Conservation (phyloP, 2,888 invertebrate species). For the Trachelus iudaicus region DNA sequence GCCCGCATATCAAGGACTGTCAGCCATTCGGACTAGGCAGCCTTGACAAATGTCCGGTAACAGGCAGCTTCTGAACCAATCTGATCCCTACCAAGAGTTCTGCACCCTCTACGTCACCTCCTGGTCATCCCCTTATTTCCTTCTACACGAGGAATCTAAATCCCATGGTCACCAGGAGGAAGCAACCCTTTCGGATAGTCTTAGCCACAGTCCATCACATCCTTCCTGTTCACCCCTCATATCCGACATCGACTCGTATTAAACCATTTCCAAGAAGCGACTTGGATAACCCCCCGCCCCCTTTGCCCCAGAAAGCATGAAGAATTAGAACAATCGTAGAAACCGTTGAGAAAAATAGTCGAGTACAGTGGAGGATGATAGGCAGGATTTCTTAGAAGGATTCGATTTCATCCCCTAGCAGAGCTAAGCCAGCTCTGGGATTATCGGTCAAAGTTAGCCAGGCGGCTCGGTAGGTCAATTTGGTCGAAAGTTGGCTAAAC, state of each 20-base stretch:
- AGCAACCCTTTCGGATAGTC: slow-evolving; percentile 45
- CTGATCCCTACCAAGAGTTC: slow-evolving; percentile 1
- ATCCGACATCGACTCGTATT: slow-evolving; percentile 4
- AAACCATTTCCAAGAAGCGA: slow-evolving; percentile 12
- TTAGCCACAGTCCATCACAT: slow-evolving; percentile 44
- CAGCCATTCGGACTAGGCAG: slow-evolving; percentile 30
- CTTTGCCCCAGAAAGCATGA: not conserved
- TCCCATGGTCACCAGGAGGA: slow-evolving; percentile 27
- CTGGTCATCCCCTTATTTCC: slow-evolving; percentile 18
- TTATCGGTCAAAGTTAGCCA: not conserved
- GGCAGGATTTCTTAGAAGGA: not conserved
- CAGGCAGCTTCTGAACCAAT: slow-evolving; percentile 23
- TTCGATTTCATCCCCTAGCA: not conserved
- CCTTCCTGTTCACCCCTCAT: slow-evolving; percentile 30
- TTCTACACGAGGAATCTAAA: slow-evolving; percentile 28
- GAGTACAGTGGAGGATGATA: not conserved
- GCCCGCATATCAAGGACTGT: slow-evolving; percentile 43
- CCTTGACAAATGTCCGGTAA: slow-evolving; percentile 49
- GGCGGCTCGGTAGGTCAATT: slow-evolving; percentile 33
- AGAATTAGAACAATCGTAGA: slow-evolving; percentile 12
- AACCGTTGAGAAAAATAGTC: not conserved
- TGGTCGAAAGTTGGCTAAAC: slow-evolving; percentile 40
- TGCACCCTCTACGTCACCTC: slow-evolving; percentile 16
- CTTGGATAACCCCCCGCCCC: not conserved
- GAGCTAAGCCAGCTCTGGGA: not conserved